Base-by-base conservation (phyloP, 2,797 vertebrate genomes). In the Gastrophryne carolinensis region DNA sequence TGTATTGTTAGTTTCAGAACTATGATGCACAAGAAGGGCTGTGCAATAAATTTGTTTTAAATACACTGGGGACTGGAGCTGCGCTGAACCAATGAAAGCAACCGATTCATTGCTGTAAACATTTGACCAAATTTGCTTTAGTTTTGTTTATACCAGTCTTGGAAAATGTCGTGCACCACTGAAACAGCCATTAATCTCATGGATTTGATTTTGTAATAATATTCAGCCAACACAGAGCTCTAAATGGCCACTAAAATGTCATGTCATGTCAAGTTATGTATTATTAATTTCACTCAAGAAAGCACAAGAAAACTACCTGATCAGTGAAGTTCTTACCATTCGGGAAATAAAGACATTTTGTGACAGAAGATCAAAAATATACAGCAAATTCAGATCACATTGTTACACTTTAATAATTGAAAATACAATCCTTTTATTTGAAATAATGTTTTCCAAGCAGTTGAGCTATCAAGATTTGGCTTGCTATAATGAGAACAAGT, bases 371-470 rank as follows among this genome's bases (percentile, higher is more conserved):
- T 63, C 26, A 69, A 62, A 76, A 24, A 17, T 21, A 44, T 39
- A 60, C 60, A 68, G 26, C 26, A 69, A 52, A 62, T 44, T 21
- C 17, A 53, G 39, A 29, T 34, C 23, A 21, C 32, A 24, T 52
- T 75, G 37, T 53, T 60, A 68, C 53, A 47, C 17, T 34, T 17
- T 47, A 73, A 73, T 57, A 73, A 65, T 32, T 34, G 26, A 35
- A 47, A 60, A 60, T 13, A 27, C 23, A 27, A 41, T 27, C 50
- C 17, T 47, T 49, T 69, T 53, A 44, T 39, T 63, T 24, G 63
- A 76, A 57, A 37, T 65, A 58, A 57, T 78, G 68, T 78, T 72
- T 72, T 66, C 41, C 50, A 52, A 65, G 68, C 24, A 78, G 66
- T 72, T 72, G 68, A 78, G 68, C 75, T 66, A 72, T 72, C 60